Conservation (phyloP, 2,113 vertebrate species). For the Puffinus mauretanicus region DNA sequence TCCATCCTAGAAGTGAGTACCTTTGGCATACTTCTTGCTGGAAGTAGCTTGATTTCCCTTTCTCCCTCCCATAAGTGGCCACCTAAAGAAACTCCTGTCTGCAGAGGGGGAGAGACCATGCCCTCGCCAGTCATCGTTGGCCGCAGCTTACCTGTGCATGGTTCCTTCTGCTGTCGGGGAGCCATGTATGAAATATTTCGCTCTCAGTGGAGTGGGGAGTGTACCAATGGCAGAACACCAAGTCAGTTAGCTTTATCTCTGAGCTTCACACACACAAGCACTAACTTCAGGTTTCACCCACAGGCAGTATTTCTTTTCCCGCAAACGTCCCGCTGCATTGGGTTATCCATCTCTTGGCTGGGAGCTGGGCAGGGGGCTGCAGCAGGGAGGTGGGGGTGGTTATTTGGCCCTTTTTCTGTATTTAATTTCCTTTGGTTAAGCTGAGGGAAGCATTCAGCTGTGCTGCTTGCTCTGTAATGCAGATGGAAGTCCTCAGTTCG, state of each 20-base stretch:
- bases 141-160: not conserved
- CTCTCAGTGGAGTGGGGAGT: not conserved
- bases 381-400: not conserved
- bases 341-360: not conserved
- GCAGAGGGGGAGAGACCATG: not conserved
- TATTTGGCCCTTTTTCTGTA: not conserved
- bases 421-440: not conserved
- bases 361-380: not conserved
- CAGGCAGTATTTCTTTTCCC: not conserved
- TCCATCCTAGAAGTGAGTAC: not conserved
- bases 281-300: not conserved
- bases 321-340: not conserved
- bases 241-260: conserved; percentile 26
- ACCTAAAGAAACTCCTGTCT: not conserved
- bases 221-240: conserved; percentile 38
- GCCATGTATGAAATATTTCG: not conserved
- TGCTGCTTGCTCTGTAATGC: conserved; percentile 5
- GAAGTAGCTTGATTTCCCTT: not conserved
- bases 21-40: not conserved
- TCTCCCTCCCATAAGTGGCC: not conserved
- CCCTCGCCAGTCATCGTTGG: not conserved
- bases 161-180: not conserved
- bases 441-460: not conserved
- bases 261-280: not conserved
- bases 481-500: conserved; percentile 54